phyloP scores from a whole-genome alignment of 1,140 invertebrate genomes.

The Drosophila prosaltans region DNA sequence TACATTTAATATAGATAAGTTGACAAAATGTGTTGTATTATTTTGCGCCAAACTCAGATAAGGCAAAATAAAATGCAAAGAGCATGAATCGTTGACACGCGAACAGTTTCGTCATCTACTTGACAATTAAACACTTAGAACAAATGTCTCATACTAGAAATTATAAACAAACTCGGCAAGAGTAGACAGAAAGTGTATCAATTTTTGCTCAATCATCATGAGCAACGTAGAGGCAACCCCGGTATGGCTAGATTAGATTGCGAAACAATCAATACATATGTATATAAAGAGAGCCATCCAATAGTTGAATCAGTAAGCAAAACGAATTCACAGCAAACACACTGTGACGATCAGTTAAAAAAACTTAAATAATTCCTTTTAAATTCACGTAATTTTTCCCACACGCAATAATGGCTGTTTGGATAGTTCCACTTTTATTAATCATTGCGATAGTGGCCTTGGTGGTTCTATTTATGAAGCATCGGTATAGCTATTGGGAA shows the following conservation, averaged over 20 bases:
- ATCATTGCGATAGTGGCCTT: conserved; percentile 7
- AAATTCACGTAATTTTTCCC: too few species aligned
- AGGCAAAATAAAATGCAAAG: not conserved
- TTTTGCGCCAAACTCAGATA: too few species aligned
- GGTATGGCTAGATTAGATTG: not conserved
- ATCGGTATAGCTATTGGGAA: conserved; percentile 75
- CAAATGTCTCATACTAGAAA: not conserved
- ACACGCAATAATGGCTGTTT: not conserved
- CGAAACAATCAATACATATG: not conserved
- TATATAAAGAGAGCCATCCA: not conserved
- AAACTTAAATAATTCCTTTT: not conserved
- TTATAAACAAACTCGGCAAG: not conserved
- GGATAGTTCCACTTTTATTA: conserved; percentile 9
- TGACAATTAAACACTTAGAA: not conserved
- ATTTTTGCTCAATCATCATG: not conserved
- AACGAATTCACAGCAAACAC: not conserved
- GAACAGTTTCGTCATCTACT: not conserved
- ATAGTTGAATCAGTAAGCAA: not conserved
- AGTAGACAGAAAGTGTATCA: not conserved
- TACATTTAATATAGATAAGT: not conserved
- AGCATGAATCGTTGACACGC: not conserved
- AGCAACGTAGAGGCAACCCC: not conserved
- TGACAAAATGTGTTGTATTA: not conserved
- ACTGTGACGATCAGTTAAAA: not conserved
- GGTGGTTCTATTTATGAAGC: conserved; percentile 15